Evolutionary conservation across 2,113 vertebrate species (phyloP), one percentile per base, ranked within the genome.

Genomic region (Myotis brandtii): DNA sequence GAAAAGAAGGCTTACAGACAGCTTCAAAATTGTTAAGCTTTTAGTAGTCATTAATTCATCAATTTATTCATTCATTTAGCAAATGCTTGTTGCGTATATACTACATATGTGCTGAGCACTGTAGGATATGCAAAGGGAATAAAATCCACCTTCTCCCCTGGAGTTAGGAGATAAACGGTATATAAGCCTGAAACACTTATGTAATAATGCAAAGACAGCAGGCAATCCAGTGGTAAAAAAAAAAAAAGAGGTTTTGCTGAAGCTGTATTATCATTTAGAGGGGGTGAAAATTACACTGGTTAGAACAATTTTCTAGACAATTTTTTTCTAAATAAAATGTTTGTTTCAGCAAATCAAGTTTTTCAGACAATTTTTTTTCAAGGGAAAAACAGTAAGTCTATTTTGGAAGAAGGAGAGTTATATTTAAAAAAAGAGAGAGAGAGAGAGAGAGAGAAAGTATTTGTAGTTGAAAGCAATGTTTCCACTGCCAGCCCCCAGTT

Each of bases 391-490:
- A 93, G 77, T 85, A 91, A 66, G 48, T 73, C 46, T 96, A 89
- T 96, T 96, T 96, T 70, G 64, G 84, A 96, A 95, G 37, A 86
- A 73, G 37, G 43, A 85, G 37, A 20, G 37, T 89, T 91, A 94
- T 37, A 37, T 37, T 37, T 37, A 37, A 37, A 37, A 37, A 37
- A 37, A 37, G 3, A 37, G 3, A 37, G n/a, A 37, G 37, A 37
- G 37, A 37, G 40, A 59, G 6, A 88, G 21, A 83, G 14, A 69
- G 48, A 95, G 37, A 85, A 95, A 93, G 76, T 72, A 76, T 93
- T 93, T 93, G 72, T 86, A 67, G 70, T 92, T 84, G 73, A 96
- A 95, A 94, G 93, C 52, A 94, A 87, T 92, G 76, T 95, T 96
- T 96, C 86, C 96, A 76, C 80, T 52, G 27, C 20, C 54, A 59